Conservation (phyloP, 2,888 invertebrate species). For the Epinotia demarniana region DNA sequence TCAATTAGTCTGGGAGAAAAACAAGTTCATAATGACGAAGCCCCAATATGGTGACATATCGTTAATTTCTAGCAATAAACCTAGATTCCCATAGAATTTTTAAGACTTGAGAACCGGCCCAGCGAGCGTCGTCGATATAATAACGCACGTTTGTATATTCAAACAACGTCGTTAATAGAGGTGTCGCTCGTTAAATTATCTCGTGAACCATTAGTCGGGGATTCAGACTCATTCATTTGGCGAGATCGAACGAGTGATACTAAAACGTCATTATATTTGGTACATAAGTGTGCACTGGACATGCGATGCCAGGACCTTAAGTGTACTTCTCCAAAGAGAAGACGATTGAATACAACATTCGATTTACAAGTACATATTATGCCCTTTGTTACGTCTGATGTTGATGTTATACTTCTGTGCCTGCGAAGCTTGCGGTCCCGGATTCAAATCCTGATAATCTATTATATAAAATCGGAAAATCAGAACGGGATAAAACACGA, state of each 20-base stretch:
- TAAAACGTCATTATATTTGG: conserved; percentile 46
- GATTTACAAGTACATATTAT: no score
- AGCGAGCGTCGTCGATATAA: conserved; percentile 17
- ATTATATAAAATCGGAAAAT: no score
- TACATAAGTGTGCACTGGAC: conserved; percentile 19
- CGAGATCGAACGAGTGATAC: conserved; percentile 49
- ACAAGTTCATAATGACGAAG: not conserved
- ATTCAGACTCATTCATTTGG: conserved; percentile 55
- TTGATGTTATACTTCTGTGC: no score
- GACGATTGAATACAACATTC: no score
- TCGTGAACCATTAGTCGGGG: conserved; percentile 55
- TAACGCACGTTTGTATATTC: conserved; percentile 38
- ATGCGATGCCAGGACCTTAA: not conserved
- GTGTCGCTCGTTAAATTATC: conserved; percentile 43
- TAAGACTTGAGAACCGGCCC: conserved; percentile 10
- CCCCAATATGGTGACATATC: conserved; percentile 27
- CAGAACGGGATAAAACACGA: no score
- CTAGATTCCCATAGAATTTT: conserved; percentile 17
- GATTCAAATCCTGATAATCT: no score
- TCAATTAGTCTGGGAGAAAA: not conserved
- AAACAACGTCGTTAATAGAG: conserved; percentile 39
- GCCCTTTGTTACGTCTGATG: no score
- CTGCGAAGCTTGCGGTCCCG: no score
- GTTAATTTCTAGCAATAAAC: conserved; percentile 34
- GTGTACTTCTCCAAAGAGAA: no score